Base-by-base conservation (phyloP, 2,888 invertebrate genomes). In the Ormia ochracea region DNA sequence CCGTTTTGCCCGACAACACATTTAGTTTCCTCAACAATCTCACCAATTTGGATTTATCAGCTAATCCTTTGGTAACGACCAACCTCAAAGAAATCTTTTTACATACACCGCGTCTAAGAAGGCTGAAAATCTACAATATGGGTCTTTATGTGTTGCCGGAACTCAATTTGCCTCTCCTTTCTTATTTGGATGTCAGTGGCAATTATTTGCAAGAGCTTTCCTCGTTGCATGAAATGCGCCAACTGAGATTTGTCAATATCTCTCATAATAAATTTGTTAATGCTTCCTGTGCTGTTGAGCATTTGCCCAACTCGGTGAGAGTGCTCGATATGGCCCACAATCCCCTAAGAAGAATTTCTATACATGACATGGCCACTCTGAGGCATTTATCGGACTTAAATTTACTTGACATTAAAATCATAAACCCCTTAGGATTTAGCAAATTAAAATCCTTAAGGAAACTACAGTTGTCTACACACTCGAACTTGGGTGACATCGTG, bases 51-150 rank as follows among this genome's bases (percentile, higher is more conserved):
- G 96, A 96, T 90, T 91, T 97, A 59, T 94, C 95, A 83, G 93
- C 92, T 83, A 96, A 96, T 90, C 92, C 93, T 36, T 91, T 96
- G 81, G 93, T 96, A 84, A 95, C 94, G 31, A 93, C 96, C 80
- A 96, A 96, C 90, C 93, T 96, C 87, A 95, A 96, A 86, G 96
- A 96, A 90, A 92, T 96, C 61, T 95, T 96, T 87, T 94, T 96
- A 87, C 96, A 96, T 89, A 93, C 96, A 61, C 96, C 95, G 68
- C 94, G 94, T 86, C 91, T 97, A 82, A 93, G 95, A 87, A 92
- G 93, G 86, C 91, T 97, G 83, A 94, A 93, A 86, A 91, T 97
- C 85, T 93, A 94, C 68, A 93, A 93, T 87, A 93, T 95, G 89
- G 95, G 95, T 81, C 92, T 97, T 85, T 93, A 92, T 85, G 92